Base-by-base conservation (phyloP, 1,140 invertebrate genomes). In the Chelonus insularis region DNA sequence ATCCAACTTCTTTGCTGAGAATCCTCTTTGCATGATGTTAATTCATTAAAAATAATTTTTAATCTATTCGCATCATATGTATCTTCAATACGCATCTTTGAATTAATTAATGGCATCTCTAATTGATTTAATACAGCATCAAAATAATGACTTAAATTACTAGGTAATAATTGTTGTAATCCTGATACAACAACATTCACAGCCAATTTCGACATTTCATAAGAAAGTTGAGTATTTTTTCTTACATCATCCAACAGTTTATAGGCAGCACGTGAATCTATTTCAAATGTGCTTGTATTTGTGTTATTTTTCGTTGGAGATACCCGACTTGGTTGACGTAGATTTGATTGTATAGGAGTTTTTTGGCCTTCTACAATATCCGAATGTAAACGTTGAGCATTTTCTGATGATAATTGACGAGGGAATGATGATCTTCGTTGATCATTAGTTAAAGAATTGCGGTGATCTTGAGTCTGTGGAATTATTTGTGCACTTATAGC, bases 1-100 rank as follows among this genome's bases (percentile, higher is more conserved):
- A 93, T 92, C 94, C 94, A 97, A 65, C 91, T 94, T 66, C 95
- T 84, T 70, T 97, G 94, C 73, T 97, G 94, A 0, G 93, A 92
- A 72, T 97, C 94, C 76, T 96, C 93, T 66, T 95, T 95, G 65
- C 92, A 94, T 45, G 88, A 90, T 8, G 90, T 91, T 52, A 97
- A 79, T 67, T 94, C 88, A 29, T 85, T 86, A 62, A 96, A 90
- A 54, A 95, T 88, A 43, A 89, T 86, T 77, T 89, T 88, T 70
- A 97, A 83, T 23, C 90, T 84, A 60, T 88, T 85, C 6, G 91
- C 89, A 81, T 96, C 94, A 11, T 91, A 88, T 0, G 90, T 91
- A 65, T 85, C 81, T 57, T 86, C 84, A 56, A 87, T 82, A 59
- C 83, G 78, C 25, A 85, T 83, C 68, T 88, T 84, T 23, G 88